Conservation (phyloP, 1,140 invertebrate genomes). For the Hyles vespertilio region DNA sequence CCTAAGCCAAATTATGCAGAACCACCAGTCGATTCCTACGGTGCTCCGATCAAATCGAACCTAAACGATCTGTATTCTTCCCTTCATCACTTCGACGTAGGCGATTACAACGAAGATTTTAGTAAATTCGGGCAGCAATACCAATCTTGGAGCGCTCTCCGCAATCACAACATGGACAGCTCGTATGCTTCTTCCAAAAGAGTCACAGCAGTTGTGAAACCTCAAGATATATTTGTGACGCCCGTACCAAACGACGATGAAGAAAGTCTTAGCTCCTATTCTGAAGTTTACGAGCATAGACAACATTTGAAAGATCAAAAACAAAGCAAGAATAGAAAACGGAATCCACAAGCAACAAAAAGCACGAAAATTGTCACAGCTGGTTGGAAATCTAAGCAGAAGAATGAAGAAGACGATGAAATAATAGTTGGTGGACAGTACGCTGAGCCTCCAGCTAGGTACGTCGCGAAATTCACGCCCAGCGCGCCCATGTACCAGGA, state of each 20-base stretch:
- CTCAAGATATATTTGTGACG: conserved; percentile 23
- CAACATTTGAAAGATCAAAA: conserved; percentile 12
- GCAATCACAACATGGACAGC: conserved; percentile 25
- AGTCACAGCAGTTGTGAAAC: conserved; percentile 24
- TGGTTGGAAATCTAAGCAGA: conserved; percentile 15
- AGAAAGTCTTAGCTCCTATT: conserved; percentile 21
- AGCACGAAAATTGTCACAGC: conserved; percentile 14
- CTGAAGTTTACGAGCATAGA: conserved; percentile 28
- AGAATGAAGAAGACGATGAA: conserved; percentile 30
- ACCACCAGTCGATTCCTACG: conserved; percentile 45
- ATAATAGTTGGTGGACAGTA: conserved; percentile 64
- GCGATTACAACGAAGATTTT: background rate
- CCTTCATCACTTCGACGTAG: conserved; percentile 13
- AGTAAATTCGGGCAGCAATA: conserved; percentile 21
- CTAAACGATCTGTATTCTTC: conserved; percentile 22
- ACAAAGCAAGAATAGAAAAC: conserved; percentile 5
- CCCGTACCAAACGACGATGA: conserved; percentile 18
- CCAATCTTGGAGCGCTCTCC: conserved; percentile 27
- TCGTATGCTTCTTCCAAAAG: conserved; percentile 36
- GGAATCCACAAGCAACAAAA: conserved; percentile 4
- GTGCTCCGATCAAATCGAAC: conserved; percentile 26
- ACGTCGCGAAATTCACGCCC: conserved; percentile 37
- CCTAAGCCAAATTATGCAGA: conserved; percentile 35
- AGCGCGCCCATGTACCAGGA: conserved; percentile 31
- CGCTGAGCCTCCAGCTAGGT: conserved; percentile 64